Base-by-base conservation (phyloP, 2,113 vertebrate species). In the Astur gentilis region DNA sequence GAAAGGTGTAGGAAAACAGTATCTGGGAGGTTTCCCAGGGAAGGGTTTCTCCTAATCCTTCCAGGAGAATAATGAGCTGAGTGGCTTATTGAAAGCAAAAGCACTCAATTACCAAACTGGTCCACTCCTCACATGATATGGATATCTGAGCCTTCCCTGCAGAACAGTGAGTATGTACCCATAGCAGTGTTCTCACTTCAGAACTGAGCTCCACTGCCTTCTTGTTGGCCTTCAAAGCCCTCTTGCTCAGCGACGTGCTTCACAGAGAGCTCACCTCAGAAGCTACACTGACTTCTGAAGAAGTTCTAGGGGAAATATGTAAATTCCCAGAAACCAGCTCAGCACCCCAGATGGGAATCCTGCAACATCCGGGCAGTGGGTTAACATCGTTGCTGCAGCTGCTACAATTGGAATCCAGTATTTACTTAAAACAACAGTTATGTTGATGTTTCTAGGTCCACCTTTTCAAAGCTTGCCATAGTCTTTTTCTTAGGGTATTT, bases 31-130 rank as follows among this genome's bases (percentile, higher is more conserved):
- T 73, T 89, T 88, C 42, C 38, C 38, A 50, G 13, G 44, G 54
- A 85, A 77, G 26, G 58, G 16, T 87, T 96, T 83, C 66, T 91
- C 62, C 49, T 92, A 93, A 79, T 91, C 54, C 32, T 94, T 91
- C 58, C 62, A 85, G 65, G 27, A 79, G 49, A 57, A 87, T 52
- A 85, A 85, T 38, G 42, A 92, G 16, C 23, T 27, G 26, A 70
- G 40, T 50, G 38, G 19, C 49, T 79, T 54, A 58, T 3, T 44
- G 52, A 81, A 94, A 91, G 25, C 19, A 89, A 79, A 90, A 85
- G 8, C 21, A 42, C 17, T 84, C 34, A 29, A 1, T 14, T 89
- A 61, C 44, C 78, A 87, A 75, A 52, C 17, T 40, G 27, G 25
- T 76, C 19, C 3, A 4, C 19, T 76, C 44, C 42, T 92, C 57